Evolutionary conservation across 1,140 invertebrate species (phyloP).

Genomic region (Gryon sp.): DNA sequence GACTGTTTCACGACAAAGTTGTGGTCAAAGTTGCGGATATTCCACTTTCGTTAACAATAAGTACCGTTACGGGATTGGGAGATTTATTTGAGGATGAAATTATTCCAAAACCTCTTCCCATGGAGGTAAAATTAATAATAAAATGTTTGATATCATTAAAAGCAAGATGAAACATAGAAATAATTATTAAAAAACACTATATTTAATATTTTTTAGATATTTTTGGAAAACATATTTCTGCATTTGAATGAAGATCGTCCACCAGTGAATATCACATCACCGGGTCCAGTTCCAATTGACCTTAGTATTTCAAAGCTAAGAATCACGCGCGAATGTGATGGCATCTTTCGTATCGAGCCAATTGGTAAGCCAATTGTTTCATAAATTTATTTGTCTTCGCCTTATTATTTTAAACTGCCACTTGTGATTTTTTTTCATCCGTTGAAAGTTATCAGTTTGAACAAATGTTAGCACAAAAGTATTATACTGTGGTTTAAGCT

Average conservation of each 20-base stretch:
- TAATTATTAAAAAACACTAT: too few relatives aligned
- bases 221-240: conserved; percentile 84
- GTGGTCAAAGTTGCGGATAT: conserved; percentile 85
- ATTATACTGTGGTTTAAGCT: too few relatives aligned
- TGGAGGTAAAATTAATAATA: conserved; percentile 84
- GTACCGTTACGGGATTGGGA: conserved; percentile 86
- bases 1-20: conserved; percentile 77
- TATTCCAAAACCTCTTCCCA: conserved; percentile 86
- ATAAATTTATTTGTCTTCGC: conserved; percentile 11
- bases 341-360: conserved; percentile 87
- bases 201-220: too few relatives aligned
- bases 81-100: conserved; percentile 94
- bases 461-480: too few relatives aligned
- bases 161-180: too few relatives aligned
- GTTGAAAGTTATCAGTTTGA: too few relatives aligned
- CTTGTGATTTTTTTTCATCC: conserved; percentile 71
- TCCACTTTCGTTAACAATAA: conserved; percentile 87
- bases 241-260: conserved; percentile 90
- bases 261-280: conserved; percentile 89
- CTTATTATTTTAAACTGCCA: conserved; percentile 66
- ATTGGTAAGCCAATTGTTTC: conserved; percentile 67
- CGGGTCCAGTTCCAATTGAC: conserved; percentile 89
- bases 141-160: background rate
- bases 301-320: conserved; percentile 85
- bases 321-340: conserved; percentile 84